Evolutionary conservation across 2,888 invertebrate genomes (phyloP), one percentile per base, ranked within the genome.

Genomic region (Scrobipalpa atriplicella): DNA sequence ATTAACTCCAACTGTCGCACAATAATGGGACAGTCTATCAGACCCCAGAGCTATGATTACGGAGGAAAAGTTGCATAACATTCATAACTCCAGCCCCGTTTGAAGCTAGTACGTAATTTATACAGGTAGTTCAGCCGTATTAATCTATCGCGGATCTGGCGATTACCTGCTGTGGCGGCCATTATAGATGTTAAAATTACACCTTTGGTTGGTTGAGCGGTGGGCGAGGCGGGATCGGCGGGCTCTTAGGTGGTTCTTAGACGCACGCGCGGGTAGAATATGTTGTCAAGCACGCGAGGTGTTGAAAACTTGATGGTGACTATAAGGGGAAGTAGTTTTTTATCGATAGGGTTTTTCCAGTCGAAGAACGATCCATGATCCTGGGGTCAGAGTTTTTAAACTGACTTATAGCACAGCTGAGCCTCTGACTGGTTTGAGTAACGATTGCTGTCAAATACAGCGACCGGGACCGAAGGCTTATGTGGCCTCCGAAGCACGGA

Each of bases 141-240:
- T 69, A 67, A 74, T 70, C 65, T 71, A 66, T 66, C 19, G 63
- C 29, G 13, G 75, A 80, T 80, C 76, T 76, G 63, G 69, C 74
- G 69, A 78, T 77, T 76, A 79, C 76, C 38, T 61, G 63, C 74
- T 79, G 77, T 73, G 75, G 73, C 73, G 72, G 75, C 73, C 75
- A 81, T 83, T 83, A 81, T 74, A 80, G 74, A 80, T 75, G 78
- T 84, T 82, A 78, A 81, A 84, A 84, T 84, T 83, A 82, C 78
- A 82, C 81, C 82, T 79, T 47, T 75, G 69, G 71, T 69, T 73
- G 70, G 72, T 74, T 75, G 76, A 78, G 75, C 76, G 74, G 70
- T 69, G 66, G 54, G 58, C 13, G 58, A 38, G 58, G 54, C n/a
- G 47, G n/a, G 47, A 16, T n/a, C n/a, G 47, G 47, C 54, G 21